Percentiles rank a stretch among this genome's conserved stretches.
Conservation (phyloP, 2,888 invertebrate genomes). For the Drosophila conformis region DNA sequence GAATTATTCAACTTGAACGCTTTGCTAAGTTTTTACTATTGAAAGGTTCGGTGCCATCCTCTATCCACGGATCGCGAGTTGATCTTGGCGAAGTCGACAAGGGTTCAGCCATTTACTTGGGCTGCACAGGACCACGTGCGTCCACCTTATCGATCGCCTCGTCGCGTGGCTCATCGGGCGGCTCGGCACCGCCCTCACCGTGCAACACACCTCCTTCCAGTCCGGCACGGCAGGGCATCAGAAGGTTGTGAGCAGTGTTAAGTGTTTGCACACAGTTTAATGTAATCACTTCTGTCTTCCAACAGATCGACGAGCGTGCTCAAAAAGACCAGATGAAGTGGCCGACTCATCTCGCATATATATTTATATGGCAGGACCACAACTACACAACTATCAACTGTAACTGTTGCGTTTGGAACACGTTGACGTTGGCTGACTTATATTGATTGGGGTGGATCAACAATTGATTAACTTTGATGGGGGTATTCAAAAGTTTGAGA, state of each 20-base stretch:
- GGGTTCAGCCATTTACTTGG: constrained; percentile 88
- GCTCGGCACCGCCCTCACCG: constrained; percentile 91
- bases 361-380: constrained; percentile 14
- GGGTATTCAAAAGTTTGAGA: background rate
- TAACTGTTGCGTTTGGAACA: constrained; percentile 22
- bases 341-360: constrained; percentile 1
- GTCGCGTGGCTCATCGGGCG: constrained; percentile 87
- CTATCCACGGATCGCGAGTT: constrained; percentile 90
- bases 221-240: constrained; percentile 88
- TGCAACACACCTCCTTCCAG: constrained; percentile 91
- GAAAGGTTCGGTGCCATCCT: constrained; percentile 89
- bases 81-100: constrained; percentile 88
- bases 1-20: background rate
- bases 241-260: constrained; percentile 70
- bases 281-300: background rate
- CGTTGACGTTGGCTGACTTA: constrained; percentile 23
- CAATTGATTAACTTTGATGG: background rate
- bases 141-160: constrained; percentile 79
- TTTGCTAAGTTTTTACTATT: background rate
- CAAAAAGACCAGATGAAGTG: constrained; percentile 81
- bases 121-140: constrained; percentile 84
- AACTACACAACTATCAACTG: constrained; percentile 6
- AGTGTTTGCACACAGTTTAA: background rate
- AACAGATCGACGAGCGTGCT: constrained; percentile 76
- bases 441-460: too few species aligned